Conservation (phyloP, 2,797 vertebrate species). For the Sebastes kiyomatsui region DNA sequence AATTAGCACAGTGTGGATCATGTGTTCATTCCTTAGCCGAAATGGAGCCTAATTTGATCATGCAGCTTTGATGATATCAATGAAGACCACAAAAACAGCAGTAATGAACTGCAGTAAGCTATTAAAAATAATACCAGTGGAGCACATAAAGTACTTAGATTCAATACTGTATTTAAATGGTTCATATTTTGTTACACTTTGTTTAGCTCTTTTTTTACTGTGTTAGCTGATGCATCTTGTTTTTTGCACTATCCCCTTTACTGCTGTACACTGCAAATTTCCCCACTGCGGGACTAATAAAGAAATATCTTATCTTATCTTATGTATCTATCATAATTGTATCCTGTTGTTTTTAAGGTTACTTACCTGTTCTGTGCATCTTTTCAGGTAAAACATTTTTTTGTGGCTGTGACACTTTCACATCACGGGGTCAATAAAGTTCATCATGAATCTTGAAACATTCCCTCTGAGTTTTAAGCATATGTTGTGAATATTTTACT, state of each 20-base stretch:
- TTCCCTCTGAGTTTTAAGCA: neutral
- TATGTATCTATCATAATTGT: neutral
- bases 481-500: neutral
- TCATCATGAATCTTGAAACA: neutral
- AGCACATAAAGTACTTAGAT: neutral
- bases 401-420: neutral
- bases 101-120: neutral
- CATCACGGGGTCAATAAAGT: neutral
- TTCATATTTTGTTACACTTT: too few relatives aligned
- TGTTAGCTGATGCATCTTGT: too few relatives aligned
- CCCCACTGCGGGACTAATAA: too few relatives aligned
- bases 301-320: too few relatives aligned
- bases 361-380: neutral
- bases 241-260: too few relatives aligned
- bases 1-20: neutral
- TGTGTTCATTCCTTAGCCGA: neutral
- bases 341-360: neutral
- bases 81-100: neutral
- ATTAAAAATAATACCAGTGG: neutral
- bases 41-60: neutral
- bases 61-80: neutral
- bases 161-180: too few relatives aligned
- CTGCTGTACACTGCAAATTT: too few relatives aligned
- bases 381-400: rapidly evolving
- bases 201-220: too few relatives aligned